These are phyloP conservation scores for Hartigia nigra DNA, from an alignment of 2,888 invertebrate genomes.

Conservation along the genomic window DNA sequence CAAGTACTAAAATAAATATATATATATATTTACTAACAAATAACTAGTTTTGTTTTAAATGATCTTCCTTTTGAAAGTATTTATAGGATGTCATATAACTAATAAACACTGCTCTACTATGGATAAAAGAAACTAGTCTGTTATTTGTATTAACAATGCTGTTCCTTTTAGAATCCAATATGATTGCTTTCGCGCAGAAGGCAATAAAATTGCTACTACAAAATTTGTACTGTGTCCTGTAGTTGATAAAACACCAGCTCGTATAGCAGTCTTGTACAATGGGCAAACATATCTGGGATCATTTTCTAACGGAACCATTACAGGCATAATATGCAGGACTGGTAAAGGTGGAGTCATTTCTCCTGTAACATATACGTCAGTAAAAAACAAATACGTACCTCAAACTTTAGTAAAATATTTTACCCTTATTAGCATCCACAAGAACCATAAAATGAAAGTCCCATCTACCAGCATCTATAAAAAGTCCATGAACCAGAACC, in stretches of 20 bases:
- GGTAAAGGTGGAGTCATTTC: constrained; percentile 83
- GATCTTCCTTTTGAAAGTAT: not conserved
- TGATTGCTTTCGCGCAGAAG: constrained; percentile 73
- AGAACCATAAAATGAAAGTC: constrained; percentile 74
- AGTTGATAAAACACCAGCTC: constrained; percentile 88
- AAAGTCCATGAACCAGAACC: constrained; percentile 83
- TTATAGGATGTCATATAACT: not conserved
- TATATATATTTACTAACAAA: constrained; percentile 2
- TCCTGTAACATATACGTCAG: constrained; percentile 64
- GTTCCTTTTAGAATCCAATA: constrained; percentile 93
- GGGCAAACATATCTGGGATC: constrained; percentile 80
- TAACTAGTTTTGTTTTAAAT: not conserved
- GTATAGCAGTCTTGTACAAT: constrained; percentile 87
- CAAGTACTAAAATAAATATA: constrained; percentile 4
- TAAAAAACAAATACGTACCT: not conserved
- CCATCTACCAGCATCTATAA: constrained; percentile 91
- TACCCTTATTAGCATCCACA: constrained; percentile 82
- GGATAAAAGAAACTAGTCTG: constrained; percentile 68
- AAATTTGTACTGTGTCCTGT: constrained; percentile 96
- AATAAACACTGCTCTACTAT: not conserved
- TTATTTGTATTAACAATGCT: constrained; percentile 85
- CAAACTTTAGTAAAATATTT: constrained; percentile 32
- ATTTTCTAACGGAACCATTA: constrained; percentile 70
- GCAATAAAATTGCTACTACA: constrained; percentile 81
- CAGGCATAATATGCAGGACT: constrained; percentile 76